These are phyloP conservation scores for Xenus cinereus DNA, from an alignment of 2,113 vertebrate genomes.

Conservation along the genomic window DNA sequence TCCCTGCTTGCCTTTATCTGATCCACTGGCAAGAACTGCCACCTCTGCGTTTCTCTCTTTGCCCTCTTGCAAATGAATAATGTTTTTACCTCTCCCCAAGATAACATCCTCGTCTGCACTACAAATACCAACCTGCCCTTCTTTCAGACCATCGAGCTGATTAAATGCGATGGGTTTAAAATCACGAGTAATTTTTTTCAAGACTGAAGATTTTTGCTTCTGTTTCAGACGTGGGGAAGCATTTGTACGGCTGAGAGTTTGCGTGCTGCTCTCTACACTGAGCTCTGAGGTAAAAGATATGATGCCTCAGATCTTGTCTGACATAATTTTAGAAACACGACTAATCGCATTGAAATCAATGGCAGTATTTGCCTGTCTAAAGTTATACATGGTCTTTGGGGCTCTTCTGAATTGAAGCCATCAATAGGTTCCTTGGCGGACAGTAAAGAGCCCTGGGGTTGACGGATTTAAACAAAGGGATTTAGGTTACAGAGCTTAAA, in stretches of 20 bases:
- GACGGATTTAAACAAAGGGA: background rate
- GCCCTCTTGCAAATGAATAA: background rate
- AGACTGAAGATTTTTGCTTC: background rate
- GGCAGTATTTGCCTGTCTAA: background rate
- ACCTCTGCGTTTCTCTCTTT: background rate
- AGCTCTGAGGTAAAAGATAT: background rate
- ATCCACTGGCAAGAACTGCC: background rate
- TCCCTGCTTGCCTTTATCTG: background rate
- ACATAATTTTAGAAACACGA: background rate
- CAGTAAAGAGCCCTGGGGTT: background rate
- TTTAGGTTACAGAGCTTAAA: slow-evolving; percentile 1
- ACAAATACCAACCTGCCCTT: background rate
- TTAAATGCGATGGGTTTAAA: background rate
- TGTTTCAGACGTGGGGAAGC: background rate
- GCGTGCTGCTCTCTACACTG: background rate
- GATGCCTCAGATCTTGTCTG: background rate
- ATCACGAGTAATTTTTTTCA: background rate
- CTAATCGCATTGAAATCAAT: slow-evolving; percentile 1
- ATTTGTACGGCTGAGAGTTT: background rate
- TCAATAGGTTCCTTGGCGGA: background rate
- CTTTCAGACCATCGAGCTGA: background rate
- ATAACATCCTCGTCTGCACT: background rate
- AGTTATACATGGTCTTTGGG: background rate
- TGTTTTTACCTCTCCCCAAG: background rate
- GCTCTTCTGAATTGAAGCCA: background rate